Conservation (phyloP, 2,797 vertebrate genomes). For the Pagetopsis macropterus region DNA sequence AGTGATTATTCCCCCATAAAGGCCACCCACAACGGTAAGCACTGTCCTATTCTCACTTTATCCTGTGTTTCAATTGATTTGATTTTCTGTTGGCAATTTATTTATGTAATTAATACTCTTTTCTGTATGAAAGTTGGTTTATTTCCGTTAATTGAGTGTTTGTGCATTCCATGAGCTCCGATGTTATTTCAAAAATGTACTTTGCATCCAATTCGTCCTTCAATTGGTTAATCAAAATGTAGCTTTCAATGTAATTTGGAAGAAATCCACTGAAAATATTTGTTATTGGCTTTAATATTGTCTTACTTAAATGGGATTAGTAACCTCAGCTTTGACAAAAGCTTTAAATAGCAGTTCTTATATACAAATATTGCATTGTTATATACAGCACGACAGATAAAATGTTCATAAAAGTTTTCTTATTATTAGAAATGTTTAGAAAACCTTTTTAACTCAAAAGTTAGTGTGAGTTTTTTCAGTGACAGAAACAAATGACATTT, state of each 20-base stretch:
- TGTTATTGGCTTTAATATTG: no score
- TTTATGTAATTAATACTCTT: background rate
- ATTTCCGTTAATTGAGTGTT: background rate
- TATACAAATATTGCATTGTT: background rate
- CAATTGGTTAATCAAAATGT: background rate
- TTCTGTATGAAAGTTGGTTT: conserved; percentile 1
- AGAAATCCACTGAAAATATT: conserved; percentile 3
- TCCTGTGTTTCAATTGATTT: background rate
- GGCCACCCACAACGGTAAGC: conserved; percentile 73
- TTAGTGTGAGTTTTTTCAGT: background rate
- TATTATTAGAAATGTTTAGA: no score
- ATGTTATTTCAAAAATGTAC: background rate
- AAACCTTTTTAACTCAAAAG: background rate
- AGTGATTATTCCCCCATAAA: conserved; percentile 72
- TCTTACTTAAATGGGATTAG: background rate
- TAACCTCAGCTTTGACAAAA: background rate
- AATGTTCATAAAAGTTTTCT: no score
- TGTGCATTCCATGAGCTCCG: background rate
- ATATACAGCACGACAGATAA: no score
- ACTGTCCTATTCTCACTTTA: background rate
- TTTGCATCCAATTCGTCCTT: background rate
- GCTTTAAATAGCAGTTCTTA: background rate
- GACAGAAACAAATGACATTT: background rate
- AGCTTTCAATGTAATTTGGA: background rate
- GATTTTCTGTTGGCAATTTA: background rate